These are phyloP conservation scores for Lepus americanus DNA, from an alignment of 2,113 vertebrate genomes.

Conservation along the genomic window DNA sequence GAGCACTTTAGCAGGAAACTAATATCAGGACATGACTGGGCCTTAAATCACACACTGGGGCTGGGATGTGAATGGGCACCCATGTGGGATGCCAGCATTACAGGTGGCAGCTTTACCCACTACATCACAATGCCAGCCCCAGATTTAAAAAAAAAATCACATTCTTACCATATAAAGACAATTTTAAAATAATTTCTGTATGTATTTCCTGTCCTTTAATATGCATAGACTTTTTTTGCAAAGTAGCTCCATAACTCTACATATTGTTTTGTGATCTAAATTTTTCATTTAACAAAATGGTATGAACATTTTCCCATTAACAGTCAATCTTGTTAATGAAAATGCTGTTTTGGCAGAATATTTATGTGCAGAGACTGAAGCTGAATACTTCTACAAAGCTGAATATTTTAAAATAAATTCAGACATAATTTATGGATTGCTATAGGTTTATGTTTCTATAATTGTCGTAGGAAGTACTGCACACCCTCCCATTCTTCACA, in stretches of 20 bases:
- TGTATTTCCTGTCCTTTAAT: slow-evolving; percentile 31
- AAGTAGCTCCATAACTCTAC: slow-evolving; percentile 30
- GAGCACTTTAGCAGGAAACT: no score
- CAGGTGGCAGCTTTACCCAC: no score
- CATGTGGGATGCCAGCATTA: no score
- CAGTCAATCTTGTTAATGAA: slow-evolving; percentile 74
- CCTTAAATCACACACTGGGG: no score
- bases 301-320: slow-evolving; percentile 64
- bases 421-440: slow-evolving; percentile 53
- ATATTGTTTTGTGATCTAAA: slow-evolving; percentile 46
- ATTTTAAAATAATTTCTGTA: slow-evolving; percentile 19
- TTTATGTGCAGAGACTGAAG: slow-evolving; percentile 56
- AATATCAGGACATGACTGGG: no score
- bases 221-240: neutral
- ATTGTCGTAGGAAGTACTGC: neutral
- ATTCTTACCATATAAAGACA: neutral
- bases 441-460: slow-evolving; percentile 48
- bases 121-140: no score
- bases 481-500: neutral
- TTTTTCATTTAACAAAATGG: slow-evolving; percentile 62
- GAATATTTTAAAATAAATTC: slow-evolving; percentile 72
- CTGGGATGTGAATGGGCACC: no score
- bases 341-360: slow-evolving; percentile 66
- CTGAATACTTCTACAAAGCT: slow-evolving; percentile 38
- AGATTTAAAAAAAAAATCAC: neutral